These are phyloP conservation scores for Smutsia temminckii DNA, from an alignment of 2,797 vertebrate genomes.

Conservation along the genomic window DNA sequence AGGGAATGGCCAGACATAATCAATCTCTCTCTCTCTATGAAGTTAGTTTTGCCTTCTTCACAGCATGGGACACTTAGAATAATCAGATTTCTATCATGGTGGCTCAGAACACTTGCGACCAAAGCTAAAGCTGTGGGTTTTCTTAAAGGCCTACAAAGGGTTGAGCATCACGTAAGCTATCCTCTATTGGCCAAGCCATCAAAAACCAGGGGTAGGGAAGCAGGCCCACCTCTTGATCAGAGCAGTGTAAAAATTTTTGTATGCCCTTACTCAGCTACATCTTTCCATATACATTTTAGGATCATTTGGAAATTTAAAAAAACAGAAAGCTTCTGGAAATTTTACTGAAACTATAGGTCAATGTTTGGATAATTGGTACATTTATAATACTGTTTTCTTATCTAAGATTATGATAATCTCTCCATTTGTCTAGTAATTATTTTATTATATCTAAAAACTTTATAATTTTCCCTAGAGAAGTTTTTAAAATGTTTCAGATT, in stretches of 20 bases:
- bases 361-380: background rate
- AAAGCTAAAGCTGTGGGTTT: background rate
- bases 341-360: background rate
- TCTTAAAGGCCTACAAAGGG: background rate
- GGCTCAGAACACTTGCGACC: background rate
- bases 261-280: background rate
- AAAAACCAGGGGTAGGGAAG: background rate
- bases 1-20: background rate
- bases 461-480: background rate
- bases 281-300: background rate
- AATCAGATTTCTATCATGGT: background rate
- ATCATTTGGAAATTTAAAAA: background rate
- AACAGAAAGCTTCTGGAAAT: background rate
- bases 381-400: background rate
- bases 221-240: background rate
- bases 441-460: background rate
- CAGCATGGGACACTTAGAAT: background rate
- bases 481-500: background rate
- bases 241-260: background rate
- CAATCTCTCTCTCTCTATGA: background rate
- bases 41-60: background rate
- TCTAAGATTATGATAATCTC: background rate
- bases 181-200: background rate
- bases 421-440: background rate
- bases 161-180: background rate